Evolutionary conservation across 2,113 vertebrate genomes (phyloP).

Genomic region (Mus spicilegus): DNA sequence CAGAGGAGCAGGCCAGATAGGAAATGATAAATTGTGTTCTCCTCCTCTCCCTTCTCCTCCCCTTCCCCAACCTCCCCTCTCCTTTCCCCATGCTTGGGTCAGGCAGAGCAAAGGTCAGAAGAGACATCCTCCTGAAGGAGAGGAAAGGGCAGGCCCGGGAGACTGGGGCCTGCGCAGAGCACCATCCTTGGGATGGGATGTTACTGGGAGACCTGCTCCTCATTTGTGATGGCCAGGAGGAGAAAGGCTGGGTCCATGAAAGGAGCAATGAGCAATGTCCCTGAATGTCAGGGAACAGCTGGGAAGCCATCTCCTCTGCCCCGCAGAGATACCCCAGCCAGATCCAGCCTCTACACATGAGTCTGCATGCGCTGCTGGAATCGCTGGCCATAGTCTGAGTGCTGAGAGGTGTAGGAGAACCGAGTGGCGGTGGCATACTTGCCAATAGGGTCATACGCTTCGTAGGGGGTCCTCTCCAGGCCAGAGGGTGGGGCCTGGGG

Average conservation of each 20-base stretch:
- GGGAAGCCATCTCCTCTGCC: conserved; percentile 79
- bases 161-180: conserved; percentile 67
- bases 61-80: neutral
- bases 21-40: conserved; percentile 64
- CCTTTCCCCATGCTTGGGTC: neutral
- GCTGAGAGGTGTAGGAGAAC: conserved; percentile 95
- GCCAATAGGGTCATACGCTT: conserved; percentile 87
- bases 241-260: conserved; percentile 48
- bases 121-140: conserved; percentile 55
- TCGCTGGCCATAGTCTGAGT: conserved; percentile 95
- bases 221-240: conserved; percentile 27
- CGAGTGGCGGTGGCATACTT: conserved; percentile 91
- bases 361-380: conserved; percentile 99
- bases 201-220: conserved; percentile 73
- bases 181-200: conserved; percentile 72
- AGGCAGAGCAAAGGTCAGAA: conserved; percentile 39
- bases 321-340: conserved; percentile 72
- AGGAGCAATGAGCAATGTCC: conserved; percentile 74
- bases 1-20: conserved; percentile 36
- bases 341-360: conserved; percentile 90
- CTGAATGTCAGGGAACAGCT: conserved; percentile 88
- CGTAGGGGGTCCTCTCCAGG: conserved; percentile 85
- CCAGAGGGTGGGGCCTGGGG: conserved; percentile 84
- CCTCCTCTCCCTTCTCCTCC: neutral
- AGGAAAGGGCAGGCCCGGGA: conserved; percentile 67